Conservation (phyloP, 2,797 vertebrate species). For the Darevskia mixta region DNA sequence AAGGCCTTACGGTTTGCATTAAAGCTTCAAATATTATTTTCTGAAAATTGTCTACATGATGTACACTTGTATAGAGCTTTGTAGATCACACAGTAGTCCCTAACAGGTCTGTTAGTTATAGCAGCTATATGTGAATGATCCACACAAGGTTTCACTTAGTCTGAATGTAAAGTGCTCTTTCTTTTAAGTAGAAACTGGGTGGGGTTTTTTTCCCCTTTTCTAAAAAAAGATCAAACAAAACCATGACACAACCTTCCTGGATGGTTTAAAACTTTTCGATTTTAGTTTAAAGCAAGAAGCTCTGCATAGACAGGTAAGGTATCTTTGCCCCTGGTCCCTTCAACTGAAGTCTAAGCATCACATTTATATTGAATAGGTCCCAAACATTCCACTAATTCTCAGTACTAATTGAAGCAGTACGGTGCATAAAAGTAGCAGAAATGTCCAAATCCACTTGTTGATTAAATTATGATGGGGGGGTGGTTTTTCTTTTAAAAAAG, state of each 20-base stretch:
- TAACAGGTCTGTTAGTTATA: conserved; percentile 34
- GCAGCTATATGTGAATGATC: conserved; percentile 82
- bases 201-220: neutral
- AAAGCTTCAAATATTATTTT: conserved; percentile 72
- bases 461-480: neutral
- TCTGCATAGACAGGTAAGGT: conserved; percentile 12
- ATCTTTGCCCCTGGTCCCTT: conserved; percentile 45
- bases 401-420: conserved; percentile 34
- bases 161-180: conserved; percentile 90
- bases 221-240: conserved; percentile 20
- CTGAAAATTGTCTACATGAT: conserved; percentile 64
- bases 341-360: conserved; percentile 45
- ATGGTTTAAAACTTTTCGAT: conserved; percentile 1
- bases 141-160: conserved; percentile 76
- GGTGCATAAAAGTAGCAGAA: conserved; percentile 33
- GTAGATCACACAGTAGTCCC: conserved; percentile 63
- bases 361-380: conserved; percentile 49
- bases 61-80: conserved; percentile 60
- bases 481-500: conserved; percentile 4
- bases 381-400: conserved; percentile 55
- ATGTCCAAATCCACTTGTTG: conserved; percentile 35
- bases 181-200: conserved; percentile 61
- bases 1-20: conserved; percentile 66
- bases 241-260: neutral
- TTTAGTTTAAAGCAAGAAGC: conserved; percentile 36